Conservation (phyloP, 2,113 vertebrate genomes). For the Peromyscus polionotus region DNA sequence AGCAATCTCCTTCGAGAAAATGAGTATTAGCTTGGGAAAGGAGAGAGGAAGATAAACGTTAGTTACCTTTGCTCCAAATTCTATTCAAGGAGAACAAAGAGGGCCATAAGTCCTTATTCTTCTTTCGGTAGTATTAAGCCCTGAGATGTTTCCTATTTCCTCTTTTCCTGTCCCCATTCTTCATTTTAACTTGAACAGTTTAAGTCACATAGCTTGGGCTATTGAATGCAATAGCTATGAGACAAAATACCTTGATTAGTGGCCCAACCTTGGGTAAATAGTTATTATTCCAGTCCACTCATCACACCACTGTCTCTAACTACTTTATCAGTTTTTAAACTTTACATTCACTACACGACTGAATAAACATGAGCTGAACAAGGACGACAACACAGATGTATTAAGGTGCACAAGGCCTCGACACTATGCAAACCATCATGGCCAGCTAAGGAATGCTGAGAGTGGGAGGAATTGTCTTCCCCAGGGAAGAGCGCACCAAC, state of each 20-base stretch:
- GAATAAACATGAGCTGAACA: background rate
- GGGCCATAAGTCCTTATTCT: background rate
- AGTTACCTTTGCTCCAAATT: background rate
- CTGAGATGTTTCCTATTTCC: slow-evolving; percentile 1
- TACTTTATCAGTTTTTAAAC: background rate
- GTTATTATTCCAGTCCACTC: background rate
- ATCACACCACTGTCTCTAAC: background rate
- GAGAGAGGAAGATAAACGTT: background rate
- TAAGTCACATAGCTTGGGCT: background rate
- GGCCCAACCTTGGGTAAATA: background rate
- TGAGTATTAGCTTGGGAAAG: slow-evolving; percentile 7
- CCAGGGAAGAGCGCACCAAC: background rate
- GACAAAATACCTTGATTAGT: too few relatives aligned
- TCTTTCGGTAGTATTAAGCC: slow-evolving; percentile 22
- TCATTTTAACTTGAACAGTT: background rate
- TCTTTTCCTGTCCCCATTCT: background rate
- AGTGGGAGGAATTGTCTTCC: background rate
- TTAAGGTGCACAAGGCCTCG: too few relatives aligned
- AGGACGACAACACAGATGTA: too few relatives aligned
- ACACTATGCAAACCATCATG: background rate
- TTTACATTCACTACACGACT: background rate
- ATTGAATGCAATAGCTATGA: background rate
- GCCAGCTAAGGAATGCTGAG: background rate
- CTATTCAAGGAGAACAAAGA: slow-evolving; percentile 23
- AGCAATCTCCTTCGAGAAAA: slow-evolving; percentile 50